Evolutionary conservation across 1,140 invertebrate species (phyloP), one percentile per base, ranked within the genome.

Genomic region (Archivesica marissinica): DNA sequence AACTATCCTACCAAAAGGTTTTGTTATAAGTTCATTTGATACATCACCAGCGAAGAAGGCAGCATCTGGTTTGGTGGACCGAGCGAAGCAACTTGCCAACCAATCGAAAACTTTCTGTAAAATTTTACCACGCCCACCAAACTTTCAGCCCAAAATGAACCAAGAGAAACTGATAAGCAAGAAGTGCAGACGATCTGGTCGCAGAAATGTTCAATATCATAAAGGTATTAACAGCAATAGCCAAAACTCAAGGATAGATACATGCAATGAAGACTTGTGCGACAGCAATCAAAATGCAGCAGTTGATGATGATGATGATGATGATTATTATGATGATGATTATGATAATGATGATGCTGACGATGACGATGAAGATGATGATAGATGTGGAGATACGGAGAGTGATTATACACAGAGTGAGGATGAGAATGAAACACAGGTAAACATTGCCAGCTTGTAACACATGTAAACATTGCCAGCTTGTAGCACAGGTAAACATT

Each of bases 11-110:
- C 92, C 92, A 7, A 92, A 92, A 83, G 90, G 90, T 28, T 90
- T 91, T 78, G 80, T 90, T 1, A 84, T 90, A 20, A 89, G 89
- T 33, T 76, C 82, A n/a, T 83, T 74, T 64, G 86, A 89, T 17
- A 77, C 89, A 15, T 93, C 92, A 4, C 92, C 91, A 28, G 87
- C 90, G 13, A 93, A 92, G 41, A 89, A 88, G 68, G 88, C 89
- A 47, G 91, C 91, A 23, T 87, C 86, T 0, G 85, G 76, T 28
- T 78, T 90, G 13, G 85, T 90, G 1, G 88, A 90, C 70, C 90
- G 68, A 84, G 89, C 85, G 17, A 83, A 61, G 44, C 68, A 83
- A 30, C 86, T 81, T 52, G 87, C 81, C 15, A 86, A 78, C 54
- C 28, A 89, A 23, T 76, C 82, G 44, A 75, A 61, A 64, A 20